Conservation (phyloP, 2,797 vertebrate species). For the Syngnathus acus region DNA sequence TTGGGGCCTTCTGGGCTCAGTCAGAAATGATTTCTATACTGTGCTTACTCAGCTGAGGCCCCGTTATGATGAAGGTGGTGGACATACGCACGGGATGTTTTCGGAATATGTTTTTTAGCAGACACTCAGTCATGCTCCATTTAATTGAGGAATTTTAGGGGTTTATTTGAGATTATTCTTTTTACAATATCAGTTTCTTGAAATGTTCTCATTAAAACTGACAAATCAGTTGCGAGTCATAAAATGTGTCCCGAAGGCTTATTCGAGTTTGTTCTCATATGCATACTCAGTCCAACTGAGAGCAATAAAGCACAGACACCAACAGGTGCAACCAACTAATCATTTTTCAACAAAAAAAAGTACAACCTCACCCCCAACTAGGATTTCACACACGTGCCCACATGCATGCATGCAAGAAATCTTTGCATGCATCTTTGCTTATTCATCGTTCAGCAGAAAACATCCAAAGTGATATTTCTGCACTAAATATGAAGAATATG, state of each 20-base stretch:
- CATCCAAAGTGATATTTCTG: no score
- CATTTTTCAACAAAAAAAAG: slow-evolving; percentile 10
- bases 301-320: slow-evolving; percentile 29
- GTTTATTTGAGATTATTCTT: background rate
- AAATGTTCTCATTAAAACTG: slow-evolving; percentile 26
- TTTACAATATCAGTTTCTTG: slow-evolving; percentile 12
- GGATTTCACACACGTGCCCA: no score
- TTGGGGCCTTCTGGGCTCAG: slow-evolving; percentile 49
- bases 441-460: no score
- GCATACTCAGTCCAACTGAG: background rate
- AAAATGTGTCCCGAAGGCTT: slow-evolving; percentile 30
- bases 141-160: slow-evolving; percentile 13
- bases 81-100: slow-evolving; percentile 27
- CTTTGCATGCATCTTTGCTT: no score
- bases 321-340: slow-evolving; percentile 18
- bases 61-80: slow-evolving; percentile 26
- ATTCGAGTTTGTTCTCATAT: slow-evolving; percentile 20
- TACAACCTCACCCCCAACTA: slow-evolving; percentile 5
- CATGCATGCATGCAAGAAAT: no score
- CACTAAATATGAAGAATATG: no score
- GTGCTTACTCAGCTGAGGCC: slow-evolving; percentile 54
- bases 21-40: slow-evolving; percentile 48
- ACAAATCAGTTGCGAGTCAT: slow-evolving; percentile 28
- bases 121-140: slow-evolving; percentile 24
- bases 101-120: slow-evolving; percentile 18